These are phyloP conservation scores for Ornithoptera priamus DNA, from an alignment of 2,888 invertebrate species.

Conservation along the genomic window DNA sequence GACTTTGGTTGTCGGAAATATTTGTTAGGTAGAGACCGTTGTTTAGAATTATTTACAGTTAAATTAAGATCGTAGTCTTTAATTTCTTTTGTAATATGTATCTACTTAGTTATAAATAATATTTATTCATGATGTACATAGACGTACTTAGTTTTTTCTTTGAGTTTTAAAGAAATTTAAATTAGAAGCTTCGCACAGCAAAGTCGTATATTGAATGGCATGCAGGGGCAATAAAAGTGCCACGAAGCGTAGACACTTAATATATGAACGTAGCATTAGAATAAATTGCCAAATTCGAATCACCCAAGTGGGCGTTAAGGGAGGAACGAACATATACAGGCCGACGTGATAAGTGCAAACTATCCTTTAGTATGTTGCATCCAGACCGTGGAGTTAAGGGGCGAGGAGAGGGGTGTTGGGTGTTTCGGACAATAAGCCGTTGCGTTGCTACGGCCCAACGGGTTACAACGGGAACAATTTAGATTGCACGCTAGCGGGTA, in stretches of 20 bases:
- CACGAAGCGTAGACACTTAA: conserved; percentile 30
- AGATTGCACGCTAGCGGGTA: conserved; percentile 12
- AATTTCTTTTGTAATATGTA: no score
- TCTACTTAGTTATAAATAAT: no score
- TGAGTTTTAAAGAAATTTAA: no score
- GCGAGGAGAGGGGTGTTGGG: conserved; percentile 36
- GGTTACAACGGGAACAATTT: conserved; percentile 26
- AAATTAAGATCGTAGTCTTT: no score
- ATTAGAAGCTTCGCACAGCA: conserved; percentile 1
- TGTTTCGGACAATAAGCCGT: conserved; percentile 50
- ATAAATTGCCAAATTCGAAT: conserved; percentile 48
- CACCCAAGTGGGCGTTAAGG: conserved; percentile 41
- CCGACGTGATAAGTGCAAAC: conserved; percentile 57
- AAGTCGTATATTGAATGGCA: conserved; percentile 14
- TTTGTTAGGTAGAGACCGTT: no score
- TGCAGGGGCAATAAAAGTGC: conserved; percentile 16
- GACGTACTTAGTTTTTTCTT: no score
- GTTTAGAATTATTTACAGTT: no score
- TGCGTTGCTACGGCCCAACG: conserved; percentile 28
- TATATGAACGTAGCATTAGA: conserved; percentile 38
- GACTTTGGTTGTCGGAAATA: no score
- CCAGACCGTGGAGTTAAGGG: conserved; percentile 30
- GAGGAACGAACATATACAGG: conserved; percentile 47
- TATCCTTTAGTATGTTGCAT: conserved; percentile 62
- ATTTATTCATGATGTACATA: no score